Conservation (phyloP, 2,888 invertebrate species). For the Pheosia gnoma region DNA sequence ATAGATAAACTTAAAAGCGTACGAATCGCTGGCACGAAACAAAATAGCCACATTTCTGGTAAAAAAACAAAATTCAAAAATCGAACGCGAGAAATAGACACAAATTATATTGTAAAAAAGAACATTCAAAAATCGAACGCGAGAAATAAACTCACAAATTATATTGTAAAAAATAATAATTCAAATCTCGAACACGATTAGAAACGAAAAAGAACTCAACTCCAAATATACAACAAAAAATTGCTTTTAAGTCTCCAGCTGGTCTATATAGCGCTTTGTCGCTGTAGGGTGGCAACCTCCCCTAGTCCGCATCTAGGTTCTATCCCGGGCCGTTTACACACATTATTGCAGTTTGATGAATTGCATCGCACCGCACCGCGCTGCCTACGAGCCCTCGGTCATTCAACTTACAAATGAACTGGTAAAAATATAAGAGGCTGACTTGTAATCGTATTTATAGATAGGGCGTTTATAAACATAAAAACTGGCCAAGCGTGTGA, state of each 20-base stretch:
- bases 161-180: background rate
- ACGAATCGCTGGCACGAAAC: slow-evolving; percentile 5
- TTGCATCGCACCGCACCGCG: slow-evolving; percentile 54
- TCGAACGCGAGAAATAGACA: background rate
- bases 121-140: background rate
- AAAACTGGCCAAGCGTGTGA: too few species aligned
- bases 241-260: background rate
- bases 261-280: slow-evolving; percentile 57
- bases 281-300: slow-evolving; percentile 52
- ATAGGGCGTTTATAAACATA: too few species aligned
- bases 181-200: background rate
- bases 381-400: slow-evolving; percentile 52
- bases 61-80: background rate
- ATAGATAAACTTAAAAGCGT: slow-evolving; percentile 51
- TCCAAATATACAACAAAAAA: background rate
- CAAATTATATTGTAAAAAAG: background rate
- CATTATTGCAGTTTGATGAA: slow-evolving; percentile 77
- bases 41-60: too few species aligned
- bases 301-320: slow-evolving; percentile 65
- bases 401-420: slow-evolving; percentile 58
- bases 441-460: background rate
- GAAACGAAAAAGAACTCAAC: background rate
- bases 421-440: slow-evolving; percentile 18
- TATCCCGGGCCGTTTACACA: slow-evolving; percentile 68
- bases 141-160: background rate